A percentile compares a stretch with the other conserved stretches of the same genome.
Conservation (phyloP, 2,888 invertebrate genomes). For the Apotomis capreana region DNA sequence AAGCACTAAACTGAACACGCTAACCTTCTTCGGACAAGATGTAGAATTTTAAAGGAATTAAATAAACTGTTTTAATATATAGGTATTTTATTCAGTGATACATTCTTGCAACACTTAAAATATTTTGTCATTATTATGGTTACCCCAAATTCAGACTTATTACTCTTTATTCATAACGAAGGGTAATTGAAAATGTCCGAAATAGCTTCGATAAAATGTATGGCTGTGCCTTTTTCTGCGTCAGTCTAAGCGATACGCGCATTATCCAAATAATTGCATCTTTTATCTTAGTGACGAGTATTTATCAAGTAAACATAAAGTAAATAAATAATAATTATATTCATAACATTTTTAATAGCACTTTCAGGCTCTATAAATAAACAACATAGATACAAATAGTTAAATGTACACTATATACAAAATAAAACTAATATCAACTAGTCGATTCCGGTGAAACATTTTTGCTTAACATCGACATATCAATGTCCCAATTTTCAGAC, state of each 20-base stretch:
- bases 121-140: too few species aligned
- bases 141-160: too few species aligned
- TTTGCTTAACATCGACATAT: conserved; percentile 62
- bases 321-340: background rate
- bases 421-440: conserved; percentile 57
- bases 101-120: too few species aligned
- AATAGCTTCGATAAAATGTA: too few species aligned
- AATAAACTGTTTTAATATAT: background rate
- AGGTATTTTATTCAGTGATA: too few species aligned
- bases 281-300: background rate
- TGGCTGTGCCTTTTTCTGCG: too few species aligned
- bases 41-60: conserved; percentile 64
- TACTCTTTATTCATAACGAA: too few species aligned
- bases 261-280: too few species aligned
- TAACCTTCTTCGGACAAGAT: conserved; percentile 73
- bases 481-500: conserved; percentile 68
- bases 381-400: conserved; percentile 67
- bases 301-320: background rate
- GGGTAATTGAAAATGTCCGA: too few species aligned
- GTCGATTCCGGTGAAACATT: conserved; percentile 49
- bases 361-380: conserved; percentile 68
- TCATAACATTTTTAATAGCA: conserved; percentile 64
- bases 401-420: conserved; percentile 79
- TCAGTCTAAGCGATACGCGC: too few species aligned
- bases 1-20: conserved; percentile 72